Evolutionary conservation across 2,113 vertebrate genomes (phyloP), one percentile per base, ranked within the genome.

Genomic region (Proteles cristata): DNA sequence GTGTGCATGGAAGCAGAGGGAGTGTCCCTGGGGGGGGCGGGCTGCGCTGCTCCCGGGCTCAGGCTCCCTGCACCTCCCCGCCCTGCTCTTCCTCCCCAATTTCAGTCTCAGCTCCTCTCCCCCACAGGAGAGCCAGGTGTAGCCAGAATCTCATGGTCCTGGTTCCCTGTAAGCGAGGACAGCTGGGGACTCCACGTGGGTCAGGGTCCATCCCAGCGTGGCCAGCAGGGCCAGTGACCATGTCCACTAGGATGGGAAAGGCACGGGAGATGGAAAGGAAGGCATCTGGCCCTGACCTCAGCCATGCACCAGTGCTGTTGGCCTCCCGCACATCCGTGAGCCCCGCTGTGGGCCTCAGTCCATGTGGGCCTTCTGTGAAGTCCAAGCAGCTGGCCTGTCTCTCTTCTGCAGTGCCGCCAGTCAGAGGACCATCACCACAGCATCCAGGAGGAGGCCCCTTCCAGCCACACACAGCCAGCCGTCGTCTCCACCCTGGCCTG

Each of bases 341-440:
- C 39, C 0, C 89, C 63, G 2, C 4, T 33, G 1, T 45, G 39
- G 74, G 53, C 69, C 80, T 84, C 26, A 2, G 0, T 10, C 66
- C 53, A 10, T 0, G 48, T 82, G 21, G 12, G 0, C 61, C 0
- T 92, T 55, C 80, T 89, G 76, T 85, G 83, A 88, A 94, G 39
- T 25, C n/a, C 3, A 11, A 35, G 23, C 9, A 15, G 79, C 79
- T 9, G 9, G 97, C 80, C 10, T 87, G 86, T 90, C 65, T 45
- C 15, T 87, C 66, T 76, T 69, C 90, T 94, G 66, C 90, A 96
- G 97, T 3, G 31, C 68, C 33, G 15, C 19, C 21, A 14, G 81
- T 28, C 45, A 63, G 11, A 93, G 91, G 80, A 48, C n/a, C 8
- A n/a, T 55, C 66, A 19, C 55, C 17, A 12, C 76, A 9, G 0